Evolutionary conservation across 2,797 vertebrate genomes (phyloP).

Genomic region (Hippopotamyrus pictus): DNA sequence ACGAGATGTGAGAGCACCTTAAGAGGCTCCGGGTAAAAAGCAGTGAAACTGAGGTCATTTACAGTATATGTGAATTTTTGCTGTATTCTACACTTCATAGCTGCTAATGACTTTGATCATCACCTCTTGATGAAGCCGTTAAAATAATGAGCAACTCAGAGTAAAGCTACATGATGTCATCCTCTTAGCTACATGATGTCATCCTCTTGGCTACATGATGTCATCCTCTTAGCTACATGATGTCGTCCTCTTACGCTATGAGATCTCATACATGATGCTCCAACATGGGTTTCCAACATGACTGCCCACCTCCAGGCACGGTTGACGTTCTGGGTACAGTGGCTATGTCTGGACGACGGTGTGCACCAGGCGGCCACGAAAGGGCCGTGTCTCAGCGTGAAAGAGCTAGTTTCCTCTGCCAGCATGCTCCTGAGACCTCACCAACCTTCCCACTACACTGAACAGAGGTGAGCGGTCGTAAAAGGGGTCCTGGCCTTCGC

Average conservation of each 20-base stretch:
- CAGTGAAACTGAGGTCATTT: not conserved
- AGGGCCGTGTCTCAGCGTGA: conserved; percentile 72
- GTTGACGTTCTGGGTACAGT: not conserved
- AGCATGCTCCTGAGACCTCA: conserved; percentile 95
- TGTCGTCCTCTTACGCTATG: not conserved
- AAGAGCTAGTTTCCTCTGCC: conserved; percentile 97
- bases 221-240: not conserved
- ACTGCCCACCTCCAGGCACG: not conserved
- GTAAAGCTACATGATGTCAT: not conserved
- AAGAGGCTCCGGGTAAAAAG: not conserved
- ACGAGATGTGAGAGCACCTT: conserved; percentile 17
- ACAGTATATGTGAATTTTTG: not conserved
- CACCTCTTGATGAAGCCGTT: not conserved
- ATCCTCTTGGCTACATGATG: not conserved
- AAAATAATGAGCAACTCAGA: not conserved
- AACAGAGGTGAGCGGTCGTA: conserved; percentile 98
- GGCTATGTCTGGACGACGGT: not conserved
- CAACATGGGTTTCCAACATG: conserved; percentile 8
- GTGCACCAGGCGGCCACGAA: conserved; percentile 36
- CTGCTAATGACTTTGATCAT: not conserved
- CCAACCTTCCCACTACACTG: conserved; percentile 99
- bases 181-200: too few relatives aligned
- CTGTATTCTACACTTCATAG: not conserved
- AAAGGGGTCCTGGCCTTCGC: conserved; percentile 97
- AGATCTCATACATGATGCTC: not conserved